Percentiles rank a stretch among this genome's conserved stretches.
These are phyloP conservation scores for Vireo griseus DNA, from an alignment of 2,797 vertebrate genomes.

Conservation along the genomic window DNA sequence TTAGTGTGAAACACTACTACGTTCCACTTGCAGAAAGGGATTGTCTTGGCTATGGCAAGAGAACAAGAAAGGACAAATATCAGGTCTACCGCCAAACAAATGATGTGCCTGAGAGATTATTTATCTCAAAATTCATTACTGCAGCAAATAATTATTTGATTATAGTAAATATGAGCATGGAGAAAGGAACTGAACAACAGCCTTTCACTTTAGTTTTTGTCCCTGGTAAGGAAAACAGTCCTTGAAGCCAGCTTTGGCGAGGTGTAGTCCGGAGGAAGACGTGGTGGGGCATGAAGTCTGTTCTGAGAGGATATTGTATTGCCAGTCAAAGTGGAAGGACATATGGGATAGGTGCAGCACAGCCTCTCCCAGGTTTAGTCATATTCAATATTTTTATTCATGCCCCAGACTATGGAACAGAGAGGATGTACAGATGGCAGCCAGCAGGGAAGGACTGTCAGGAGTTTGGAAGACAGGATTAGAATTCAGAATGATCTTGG, in stretches of 20 bases:
- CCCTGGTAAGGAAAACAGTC: neutral
- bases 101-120: neutral
- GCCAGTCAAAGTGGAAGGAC: neutral
- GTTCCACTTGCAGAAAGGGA: neutral
- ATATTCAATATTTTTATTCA: constrained; percentile 28
- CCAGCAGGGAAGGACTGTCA: constrained; percentile 58
- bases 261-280: neutral
- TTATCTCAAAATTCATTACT: neutral
- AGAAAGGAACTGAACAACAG: neutral
- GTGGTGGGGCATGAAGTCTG: neutral
- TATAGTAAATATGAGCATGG: neutral
- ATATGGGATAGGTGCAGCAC: neutral
- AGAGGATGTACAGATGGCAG: constrained; percentile 62
- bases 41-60: neutral
- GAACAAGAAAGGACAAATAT: neutral
- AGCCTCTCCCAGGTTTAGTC: neutral
- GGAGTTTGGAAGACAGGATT: constrained; percentile 42
- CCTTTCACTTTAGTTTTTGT: neutral
- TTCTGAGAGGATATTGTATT: neutral
- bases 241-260: neutral
- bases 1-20: neutral
- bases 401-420: constrained; percentile 21
- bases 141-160: neutral
- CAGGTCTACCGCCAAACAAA: neutral
- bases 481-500: constrained; percentile 43